A percentile compares a stretch with the other conserved stretches of the same genome.
phyloP scores from a whole-genome alignment of 2,888 invertebrate genomes.

The Netelia melanura region DNA sequence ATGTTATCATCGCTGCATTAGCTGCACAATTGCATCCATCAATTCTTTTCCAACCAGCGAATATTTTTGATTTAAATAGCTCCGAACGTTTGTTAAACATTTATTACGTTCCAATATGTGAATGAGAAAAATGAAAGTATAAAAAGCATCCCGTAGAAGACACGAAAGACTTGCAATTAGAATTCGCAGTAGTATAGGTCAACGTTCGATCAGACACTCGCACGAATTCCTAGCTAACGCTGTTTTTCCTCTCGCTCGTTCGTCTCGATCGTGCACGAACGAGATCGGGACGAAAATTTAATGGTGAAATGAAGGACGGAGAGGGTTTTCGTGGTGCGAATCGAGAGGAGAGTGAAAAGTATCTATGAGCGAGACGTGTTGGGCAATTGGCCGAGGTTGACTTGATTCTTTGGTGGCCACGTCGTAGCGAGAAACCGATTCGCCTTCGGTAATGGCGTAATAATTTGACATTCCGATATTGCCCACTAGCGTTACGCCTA shows the following conservation, averaged over 20 bases:
- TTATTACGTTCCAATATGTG: neutral
- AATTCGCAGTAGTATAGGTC: conserved; percentile 34
- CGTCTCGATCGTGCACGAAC: conserved; percentile 8
- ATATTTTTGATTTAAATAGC: too few species aligned
- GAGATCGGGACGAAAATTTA: conserved; percentile 73
- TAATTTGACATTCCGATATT: conserved; percentile 83
- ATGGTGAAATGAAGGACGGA: conserved; percentile 57
- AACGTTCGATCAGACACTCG: conserved; percentile 36
- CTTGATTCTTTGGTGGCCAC: conserved; percentile 70
- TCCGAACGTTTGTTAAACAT: too few species aligned
- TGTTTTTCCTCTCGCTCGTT: neutral
- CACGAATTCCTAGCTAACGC: conserved; percentile 47
- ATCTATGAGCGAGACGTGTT: conserved; percentile 75
- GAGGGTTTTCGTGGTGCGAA: conserved; percentile 34
- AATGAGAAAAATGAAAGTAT: neutral
- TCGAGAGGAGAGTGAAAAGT: conserved; percentile 81
- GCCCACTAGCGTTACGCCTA: conserved; percentile 55
- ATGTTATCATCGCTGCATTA: neutral
- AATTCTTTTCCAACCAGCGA: neutral
- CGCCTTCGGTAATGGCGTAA: conserved; percentile 79
- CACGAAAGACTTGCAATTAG: neutral
- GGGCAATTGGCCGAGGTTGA: conserved; percentile 76
- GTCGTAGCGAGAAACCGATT: conserved; percentile 74
- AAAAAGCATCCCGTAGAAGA: neutral
- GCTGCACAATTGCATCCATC: neutral